phyloP scores from a whole-genome alignment of 2,888 invertebrate species.

The Strigamia transsilvanica region DNA sequence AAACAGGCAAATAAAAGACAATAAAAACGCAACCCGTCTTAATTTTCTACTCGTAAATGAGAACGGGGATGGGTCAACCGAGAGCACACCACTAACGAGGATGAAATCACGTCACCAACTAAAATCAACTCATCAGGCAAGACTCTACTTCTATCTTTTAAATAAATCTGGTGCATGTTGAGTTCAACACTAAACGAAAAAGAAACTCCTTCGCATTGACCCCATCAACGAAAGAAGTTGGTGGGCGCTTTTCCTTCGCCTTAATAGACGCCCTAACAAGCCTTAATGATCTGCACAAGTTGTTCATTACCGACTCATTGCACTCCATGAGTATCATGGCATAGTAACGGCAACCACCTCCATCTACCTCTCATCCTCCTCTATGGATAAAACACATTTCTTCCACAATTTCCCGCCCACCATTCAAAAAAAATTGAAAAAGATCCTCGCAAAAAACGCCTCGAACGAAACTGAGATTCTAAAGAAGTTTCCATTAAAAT shows the following conservation, averaged over 20 bases:
- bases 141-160: slow-evolving; percentile 10
- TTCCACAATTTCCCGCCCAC: background rate
- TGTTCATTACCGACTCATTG: slow-evolving; percentile 50
- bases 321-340: slow-evolving; percentile 26
- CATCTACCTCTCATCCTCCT: slow-evolving; percentile 9
- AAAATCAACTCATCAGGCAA: slow-evolving; percentile 5
- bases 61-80: slow-evolving; percentile 1
- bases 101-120: slow-evolving; percentile 21
- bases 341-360: slow-evolving; percentile 25
- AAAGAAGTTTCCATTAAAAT: slow-evolving; percentile 29
- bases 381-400: background rate
- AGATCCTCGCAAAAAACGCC: too few species aligned
- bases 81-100: slow-evolving; percentile 16
- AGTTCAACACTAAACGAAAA: slow-evolving; percentile 30
- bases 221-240: slow-evolving; percentile 25
- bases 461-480: background rate
- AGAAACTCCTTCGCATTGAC: slow-evolving; percentile 21
- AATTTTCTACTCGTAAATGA: background rate
- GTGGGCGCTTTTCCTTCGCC: slow-evolving; percentile 29
- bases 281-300: slow-evolving; percentile 51
- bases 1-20: background rate
- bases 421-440: background rate
- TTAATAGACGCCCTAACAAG: slow-evolving; percentile 46
- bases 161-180: slow-evolving; percentile 21
- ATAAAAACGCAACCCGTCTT: background rate